Conservation (phyloP, 2,113 vertebrate species). For the Saguinus imperator region DNA sequence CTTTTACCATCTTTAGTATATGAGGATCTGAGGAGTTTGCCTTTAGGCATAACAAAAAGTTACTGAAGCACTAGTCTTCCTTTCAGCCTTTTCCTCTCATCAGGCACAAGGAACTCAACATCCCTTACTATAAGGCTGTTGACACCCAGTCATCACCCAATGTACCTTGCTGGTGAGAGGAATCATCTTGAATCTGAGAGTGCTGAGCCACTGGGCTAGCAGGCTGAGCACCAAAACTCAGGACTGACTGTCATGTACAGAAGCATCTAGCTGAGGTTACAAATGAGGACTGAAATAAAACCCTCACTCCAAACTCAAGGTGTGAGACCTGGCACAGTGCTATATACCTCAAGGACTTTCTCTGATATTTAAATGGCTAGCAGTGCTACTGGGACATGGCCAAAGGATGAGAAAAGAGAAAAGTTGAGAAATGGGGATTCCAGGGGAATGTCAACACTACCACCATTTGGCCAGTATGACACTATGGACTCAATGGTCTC, state of each 20-base stretch:
- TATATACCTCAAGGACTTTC: neutral
- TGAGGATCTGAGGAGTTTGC: neutral
- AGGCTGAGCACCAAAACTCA: neutral
- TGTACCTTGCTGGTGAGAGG: neutral
- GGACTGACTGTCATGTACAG: neutral
- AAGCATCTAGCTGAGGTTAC: neutral
- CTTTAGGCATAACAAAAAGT: neutral
- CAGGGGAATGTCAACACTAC: neutral
- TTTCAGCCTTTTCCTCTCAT: neutral
- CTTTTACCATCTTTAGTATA: neutral
- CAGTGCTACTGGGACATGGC: neutral
- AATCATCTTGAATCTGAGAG: neutral
- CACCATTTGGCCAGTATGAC: neutral
- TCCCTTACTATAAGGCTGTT: neutral
- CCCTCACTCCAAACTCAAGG: neutral
- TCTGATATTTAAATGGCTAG: neutral
- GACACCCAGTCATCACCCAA: neutral
- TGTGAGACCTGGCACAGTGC: neutral
- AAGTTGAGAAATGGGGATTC: neutral
- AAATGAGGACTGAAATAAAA: neutral
- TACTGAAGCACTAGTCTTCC: neutral
- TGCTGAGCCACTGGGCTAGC: neutral
- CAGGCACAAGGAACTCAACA: neutral
- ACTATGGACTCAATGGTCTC: neutral
- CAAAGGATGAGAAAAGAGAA: neutral